Conservation (phyloP, 2,797 vertebrate species). For the Danio tinwini region DNA sequence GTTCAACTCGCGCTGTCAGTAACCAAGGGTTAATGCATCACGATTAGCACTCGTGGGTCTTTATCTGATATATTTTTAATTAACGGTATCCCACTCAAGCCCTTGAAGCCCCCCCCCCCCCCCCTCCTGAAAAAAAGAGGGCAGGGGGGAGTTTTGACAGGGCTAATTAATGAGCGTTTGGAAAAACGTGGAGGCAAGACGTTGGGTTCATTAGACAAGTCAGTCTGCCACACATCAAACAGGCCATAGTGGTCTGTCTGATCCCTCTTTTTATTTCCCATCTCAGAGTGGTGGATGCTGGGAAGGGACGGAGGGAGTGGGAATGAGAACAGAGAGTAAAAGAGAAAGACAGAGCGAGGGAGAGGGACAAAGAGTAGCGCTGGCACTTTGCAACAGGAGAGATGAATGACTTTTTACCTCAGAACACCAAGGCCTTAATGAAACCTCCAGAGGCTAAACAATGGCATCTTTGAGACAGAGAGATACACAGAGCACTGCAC, state of each 20-base stretch:
- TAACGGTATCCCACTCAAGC: conserved; percentile 83
- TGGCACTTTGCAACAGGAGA: conserved; percentile 81
- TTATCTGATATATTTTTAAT: conserved; percentile 88
- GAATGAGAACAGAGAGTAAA: conserved; percentile 35
- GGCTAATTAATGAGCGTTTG: conserved; percentile 82
- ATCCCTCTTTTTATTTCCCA: conserved; percentile 64
- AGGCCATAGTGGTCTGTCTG: conserved; percentile 63
- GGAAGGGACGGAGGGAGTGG: conserved; percentile 49
- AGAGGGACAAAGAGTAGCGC: conserved; percentile 68
- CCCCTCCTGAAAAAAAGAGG: conserved; percentile 68
- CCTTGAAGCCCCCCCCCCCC: conserved; percentile 73
- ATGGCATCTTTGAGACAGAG: conserved; percentile 70
- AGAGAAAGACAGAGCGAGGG: conserved; percentile 48
- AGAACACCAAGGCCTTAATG: conserved; percentile 83
- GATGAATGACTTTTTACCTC: conserved; percentile 85
- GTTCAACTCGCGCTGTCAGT: conserved; percentile 62
- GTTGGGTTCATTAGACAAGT: conserved; percentile 79
- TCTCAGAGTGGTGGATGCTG: conserved; percentile 60
- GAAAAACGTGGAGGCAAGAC: conserved; percentile 62
- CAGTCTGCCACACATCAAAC: conserved; percentile 78
- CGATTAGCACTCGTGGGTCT: conserved; percentile 77
- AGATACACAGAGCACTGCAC: conserved; percentile 41
- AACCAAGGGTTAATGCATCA: conserved; percentile 68
- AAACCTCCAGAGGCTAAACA: conserved; percentile 85
- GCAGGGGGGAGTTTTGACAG: conserved; percentile 80